Evolutionary conservation across 2,888 invertebrate genomes (phyloP).

Genomic region (Synanthedon myopaeformis): DNA sequence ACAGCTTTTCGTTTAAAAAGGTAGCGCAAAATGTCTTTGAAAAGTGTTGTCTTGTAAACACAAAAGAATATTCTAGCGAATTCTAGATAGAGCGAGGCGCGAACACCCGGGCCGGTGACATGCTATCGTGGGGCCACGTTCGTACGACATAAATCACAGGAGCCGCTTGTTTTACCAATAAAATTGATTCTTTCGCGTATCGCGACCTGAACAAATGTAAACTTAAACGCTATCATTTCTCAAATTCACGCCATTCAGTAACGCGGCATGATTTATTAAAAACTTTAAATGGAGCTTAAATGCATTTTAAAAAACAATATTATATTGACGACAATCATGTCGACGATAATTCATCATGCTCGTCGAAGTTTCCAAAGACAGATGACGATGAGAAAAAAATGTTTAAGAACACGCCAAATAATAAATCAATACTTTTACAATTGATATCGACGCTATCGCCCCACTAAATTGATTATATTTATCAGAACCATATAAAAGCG

Average conservation of each 20-base stretch:
- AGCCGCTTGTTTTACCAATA: conserved; percentile 63
- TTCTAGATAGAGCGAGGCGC: conserved; percentile 58
- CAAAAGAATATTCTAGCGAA: conserved; percentile 58
- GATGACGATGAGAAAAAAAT: conserved; percentile 25
- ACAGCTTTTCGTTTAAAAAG: neutral
- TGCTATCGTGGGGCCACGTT: conserved; percentile 55
- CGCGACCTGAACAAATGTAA: conserved; percentile 27
- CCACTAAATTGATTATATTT: conserved; percentile 51
- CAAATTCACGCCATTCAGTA: conserved; percentile 1
- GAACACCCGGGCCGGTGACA: conserved; percentile 53
- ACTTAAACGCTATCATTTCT: conserved; percentile 13
- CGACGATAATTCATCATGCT: conserved; percentile 29
- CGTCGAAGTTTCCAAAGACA: conserved; percentile 25
- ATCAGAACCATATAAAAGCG: conserved; percentile 47
- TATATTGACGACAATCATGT: neutral
- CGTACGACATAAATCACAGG: conserved; percentile 57
- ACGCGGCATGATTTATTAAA: too few species aligned
- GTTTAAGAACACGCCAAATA: conserved; percentile 38
- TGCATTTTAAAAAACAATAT: neutral
- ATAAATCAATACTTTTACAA: conserved; percentile 54
- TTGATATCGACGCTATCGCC: conserved; percentile 47
- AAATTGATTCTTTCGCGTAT: conserved; percentile 61
- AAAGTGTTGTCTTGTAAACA: conserved; percentile 25
- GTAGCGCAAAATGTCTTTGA: conserved; percentile 2
- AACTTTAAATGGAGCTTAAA: neutral